Percentiles rank a stretch among this genome's conserved stretches.
These are phyloP conservation scores for Helicoverpa zea DNA, from an alignment of 1,140 invertebrate species.

Conservation along the genomic window DNA sequence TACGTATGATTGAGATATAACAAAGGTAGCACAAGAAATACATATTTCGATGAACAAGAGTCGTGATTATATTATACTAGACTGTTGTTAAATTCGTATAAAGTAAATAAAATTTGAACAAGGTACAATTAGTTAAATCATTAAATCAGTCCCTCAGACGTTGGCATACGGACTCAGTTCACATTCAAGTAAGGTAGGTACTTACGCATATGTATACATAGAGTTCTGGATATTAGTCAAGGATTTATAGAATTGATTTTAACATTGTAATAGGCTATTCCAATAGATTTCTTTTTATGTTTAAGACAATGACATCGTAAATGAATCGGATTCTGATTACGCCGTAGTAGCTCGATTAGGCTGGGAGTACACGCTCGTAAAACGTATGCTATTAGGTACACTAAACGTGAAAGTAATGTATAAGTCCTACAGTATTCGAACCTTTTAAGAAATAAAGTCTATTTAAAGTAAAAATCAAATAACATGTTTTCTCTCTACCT, in stretches of 20 bases:
- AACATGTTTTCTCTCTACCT: background rate
- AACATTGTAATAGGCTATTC: background rate
- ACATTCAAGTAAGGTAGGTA: no score
- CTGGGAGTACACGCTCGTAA: slow-evolving; percentile 2
- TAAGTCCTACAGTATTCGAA: background rate
- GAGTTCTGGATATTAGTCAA: background rate
- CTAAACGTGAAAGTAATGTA: slow-evolving; percentile 19
- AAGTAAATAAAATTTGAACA: no score
- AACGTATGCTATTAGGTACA: slow-evolving; percentile 7
- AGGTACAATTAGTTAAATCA: no score
- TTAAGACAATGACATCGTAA: slow-evolving; percentile 32
- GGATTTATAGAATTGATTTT: background rate
- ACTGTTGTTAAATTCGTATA: no score
- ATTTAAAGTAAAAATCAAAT: background rate
- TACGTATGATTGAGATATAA: no score
- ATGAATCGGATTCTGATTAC: slow-evolving; percentile 36
- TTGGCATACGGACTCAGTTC: no score
- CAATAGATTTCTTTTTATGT: slow-evolving; percentile 20
- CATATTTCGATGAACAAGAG: no score
- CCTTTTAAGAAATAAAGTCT: background rate
- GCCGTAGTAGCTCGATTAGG: slow-evolving; percentile 27
- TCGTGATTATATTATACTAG: no score
- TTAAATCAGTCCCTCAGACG: no score
- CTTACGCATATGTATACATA: no score
- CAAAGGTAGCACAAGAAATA: no score